Conservation (phyloP, 2,888 invertebrate genomes). For the Acronicta aceris region DNA sequence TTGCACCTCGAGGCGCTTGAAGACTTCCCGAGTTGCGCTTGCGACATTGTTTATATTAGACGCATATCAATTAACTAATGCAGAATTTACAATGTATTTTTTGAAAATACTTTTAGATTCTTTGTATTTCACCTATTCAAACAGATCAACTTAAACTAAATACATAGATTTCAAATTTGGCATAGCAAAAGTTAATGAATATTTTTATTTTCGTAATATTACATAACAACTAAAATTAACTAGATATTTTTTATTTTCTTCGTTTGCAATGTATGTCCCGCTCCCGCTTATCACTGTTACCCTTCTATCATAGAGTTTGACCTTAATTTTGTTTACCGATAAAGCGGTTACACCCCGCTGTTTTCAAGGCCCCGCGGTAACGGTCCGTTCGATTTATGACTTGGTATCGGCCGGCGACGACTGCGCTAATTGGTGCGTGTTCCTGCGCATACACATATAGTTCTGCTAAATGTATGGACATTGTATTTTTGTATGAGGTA, state of each 20-base stretch:
- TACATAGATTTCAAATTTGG: too few species aligned
- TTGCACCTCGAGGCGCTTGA: constrained; percentile 28
- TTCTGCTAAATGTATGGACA: constrained; percentile 40
- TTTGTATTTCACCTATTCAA: too few species aligned
- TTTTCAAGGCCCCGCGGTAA: constrained; percentile 66
- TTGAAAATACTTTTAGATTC: too few species aligned
- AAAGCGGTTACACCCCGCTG: constrained; percentile 36
- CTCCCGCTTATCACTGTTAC: not conserved
- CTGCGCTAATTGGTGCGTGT: constrained; percentile 83
- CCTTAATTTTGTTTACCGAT: constrained; percentile 9
- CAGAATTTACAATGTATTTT: constrained; percentile 10
- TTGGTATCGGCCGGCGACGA: constrained; percentile 69
- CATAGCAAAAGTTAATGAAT: too few species aligned
- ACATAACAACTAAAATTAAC: too few species aligned
- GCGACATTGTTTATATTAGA: constrained; percentile 17
- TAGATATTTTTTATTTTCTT: not conserved
- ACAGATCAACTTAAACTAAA: too few species aligned
- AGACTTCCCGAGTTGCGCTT: constrained; percentile 16
- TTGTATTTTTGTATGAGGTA: constrained; percentile 23
- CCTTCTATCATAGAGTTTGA: too few species aligned
- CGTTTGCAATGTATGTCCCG: not conserved
- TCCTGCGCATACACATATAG: constrained; percentile 62
- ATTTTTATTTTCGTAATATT: too few species aligned
- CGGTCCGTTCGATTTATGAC: constrained; percentile 79
- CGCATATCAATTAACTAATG: constrained; percentile 1